Conservation (phyloP, 92 coral and sea anemone species). For the Siderastrea siderea region DNA sequence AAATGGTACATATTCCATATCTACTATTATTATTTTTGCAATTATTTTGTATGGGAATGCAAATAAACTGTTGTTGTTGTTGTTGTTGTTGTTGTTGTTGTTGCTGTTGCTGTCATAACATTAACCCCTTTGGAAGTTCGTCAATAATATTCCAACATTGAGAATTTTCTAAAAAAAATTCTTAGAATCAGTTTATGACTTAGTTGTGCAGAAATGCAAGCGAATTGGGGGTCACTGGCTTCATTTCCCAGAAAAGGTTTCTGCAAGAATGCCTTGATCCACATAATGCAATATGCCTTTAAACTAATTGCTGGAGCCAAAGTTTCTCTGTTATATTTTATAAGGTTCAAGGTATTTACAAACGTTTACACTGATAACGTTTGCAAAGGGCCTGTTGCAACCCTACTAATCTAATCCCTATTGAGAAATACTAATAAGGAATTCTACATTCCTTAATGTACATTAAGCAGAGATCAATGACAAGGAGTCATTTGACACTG, state of each 20-base stretch:
- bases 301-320: too few relatives aligned
- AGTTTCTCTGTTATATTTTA: background rate
- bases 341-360: background rate
- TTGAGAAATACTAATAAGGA: too few relatives aligned
- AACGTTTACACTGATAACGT: background rate
- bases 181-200: background rate
- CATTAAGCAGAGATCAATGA: too few relatives aligned
- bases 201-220: background rate
- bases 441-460: too few relatives aligned
- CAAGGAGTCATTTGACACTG: background rate
- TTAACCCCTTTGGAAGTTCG: background rate
- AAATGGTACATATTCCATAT: too few relatives aligned
- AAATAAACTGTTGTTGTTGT: too few relatives aligned
- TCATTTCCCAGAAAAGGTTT: background rate
- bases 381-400: background rate
- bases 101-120: background rate
- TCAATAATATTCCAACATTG: too few relatives aligned
- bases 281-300: too few relatives aligned
- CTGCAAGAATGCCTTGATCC: background rate
- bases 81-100: too few relatives aligned
- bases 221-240: background rate
- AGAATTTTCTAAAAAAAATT: too few relatives aligned
- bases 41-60: too few relatives aligned
- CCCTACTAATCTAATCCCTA: background rate
- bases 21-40: too few relatives aligned